A percentile compares a stretch with the other conserved stretches of the same genome.
Evolutionary conservation across 2,113 vertebrate species (phyloP).

Genomic region (Carassius auratus): DNA sequence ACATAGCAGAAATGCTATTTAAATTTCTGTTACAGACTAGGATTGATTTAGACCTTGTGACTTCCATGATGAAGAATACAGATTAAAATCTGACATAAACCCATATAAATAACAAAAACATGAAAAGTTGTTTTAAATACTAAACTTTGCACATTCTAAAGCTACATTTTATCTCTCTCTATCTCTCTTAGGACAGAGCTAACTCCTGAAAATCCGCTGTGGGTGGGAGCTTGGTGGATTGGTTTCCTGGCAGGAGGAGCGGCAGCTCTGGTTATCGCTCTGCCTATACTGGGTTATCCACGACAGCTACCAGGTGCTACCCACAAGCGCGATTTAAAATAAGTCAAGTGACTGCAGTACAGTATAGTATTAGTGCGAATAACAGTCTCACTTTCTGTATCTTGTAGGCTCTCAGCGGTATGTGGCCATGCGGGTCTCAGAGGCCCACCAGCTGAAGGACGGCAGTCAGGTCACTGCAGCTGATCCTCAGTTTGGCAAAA

Average conservation of each 20-base stretch:
- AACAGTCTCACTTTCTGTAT: background rate
- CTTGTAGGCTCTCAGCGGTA: slow-evolving; percentile 86
- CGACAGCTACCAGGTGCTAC: slow-evolving; percentile 86
- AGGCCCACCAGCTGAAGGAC: slow-evolving; percentile 85
- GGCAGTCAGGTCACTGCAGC: slow-evolving; percentile 73
- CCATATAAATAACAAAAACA: background rate
- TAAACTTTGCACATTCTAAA: slow-evolving; percentile 4
- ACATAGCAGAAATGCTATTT: background rate
- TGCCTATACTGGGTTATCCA: slow-evolving; percentile 92
- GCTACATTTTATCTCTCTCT: background rate
- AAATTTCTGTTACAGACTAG: background rate
- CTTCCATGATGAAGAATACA: background rate
- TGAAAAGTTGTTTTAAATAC: background rate
- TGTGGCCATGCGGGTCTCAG: slow-evolving; percentile 81
- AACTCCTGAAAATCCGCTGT: slow-evolving; percentile 85
- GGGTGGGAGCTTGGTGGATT: slow-evolving; percentile 97
- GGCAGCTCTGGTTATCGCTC: slow-evolving; percentile 79
- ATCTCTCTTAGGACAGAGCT: slow-evolving; percentile 73
- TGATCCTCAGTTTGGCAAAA: slow-evolving; percentile 87
- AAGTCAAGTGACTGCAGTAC: background rate
- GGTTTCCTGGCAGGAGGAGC: slow-evolving; percentile 88
- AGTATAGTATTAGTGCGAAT: background rate
- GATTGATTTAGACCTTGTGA: background rate
- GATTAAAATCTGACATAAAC: background rate
- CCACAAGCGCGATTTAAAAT: background rate